Percentiles rank a stretch among this genome's conserved stretches.
These are phyloP conservation scores for Spisula subtruncata DNA, from an alignment of 2,888 invertebrate species.

Conservation along the genomic window DNA sequence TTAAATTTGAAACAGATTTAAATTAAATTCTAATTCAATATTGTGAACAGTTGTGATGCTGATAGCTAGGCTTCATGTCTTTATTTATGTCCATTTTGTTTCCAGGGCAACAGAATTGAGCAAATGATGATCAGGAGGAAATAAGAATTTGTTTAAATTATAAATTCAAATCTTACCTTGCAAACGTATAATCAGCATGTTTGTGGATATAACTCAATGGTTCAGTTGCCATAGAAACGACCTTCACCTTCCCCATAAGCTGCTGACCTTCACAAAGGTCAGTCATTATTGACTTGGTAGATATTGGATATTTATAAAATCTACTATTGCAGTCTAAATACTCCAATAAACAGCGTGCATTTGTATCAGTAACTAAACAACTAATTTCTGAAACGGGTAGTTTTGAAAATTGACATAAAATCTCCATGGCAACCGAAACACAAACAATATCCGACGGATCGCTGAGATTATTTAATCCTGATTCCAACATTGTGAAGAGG, in stretches of 20 bases:
- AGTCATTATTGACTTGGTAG: conserved; percentile 25
- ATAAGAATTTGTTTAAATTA: too few relatives aligned
- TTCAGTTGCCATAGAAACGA: conserved; percentile 62
- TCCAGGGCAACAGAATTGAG: too few relatives aligned
- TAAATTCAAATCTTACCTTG: conserved; percentile 37
- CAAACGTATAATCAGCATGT: conserved; percentile 61
- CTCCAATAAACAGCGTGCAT: conserved; percentile 65
- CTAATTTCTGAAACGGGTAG: conserved; percentile 64
- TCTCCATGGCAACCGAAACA: conserved; percentile 68
- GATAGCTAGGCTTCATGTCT: too few relatives aligned
- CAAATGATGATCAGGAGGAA: too few relatives aligned
- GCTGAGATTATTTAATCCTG: conserved; percentile 46
- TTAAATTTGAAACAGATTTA: too few relatives aligned
- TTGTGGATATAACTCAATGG: conserved; percentile 62
- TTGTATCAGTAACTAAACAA: conserved; percentile 58
- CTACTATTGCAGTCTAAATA: conserved; percentile 62
- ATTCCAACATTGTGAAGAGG: conserved; percentile 64
- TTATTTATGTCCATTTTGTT: too few relatives aligned
- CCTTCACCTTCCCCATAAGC: conserved; percentile 71
- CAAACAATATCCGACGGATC: conserved; percentile 59
- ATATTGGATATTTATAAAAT: conserved; percentile 64
- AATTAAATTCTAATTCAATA: too few relatives aligned
- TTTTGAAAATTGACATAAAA: conserved; percentile 69
- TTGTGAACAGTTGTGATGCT: too few relatives aligned
- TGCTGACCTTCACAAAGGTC: conserved; percentile 72